Base-by-base conservation (phyloP, 2,113 vertebrate species). In the Patagioenas fasciata region DNA sequence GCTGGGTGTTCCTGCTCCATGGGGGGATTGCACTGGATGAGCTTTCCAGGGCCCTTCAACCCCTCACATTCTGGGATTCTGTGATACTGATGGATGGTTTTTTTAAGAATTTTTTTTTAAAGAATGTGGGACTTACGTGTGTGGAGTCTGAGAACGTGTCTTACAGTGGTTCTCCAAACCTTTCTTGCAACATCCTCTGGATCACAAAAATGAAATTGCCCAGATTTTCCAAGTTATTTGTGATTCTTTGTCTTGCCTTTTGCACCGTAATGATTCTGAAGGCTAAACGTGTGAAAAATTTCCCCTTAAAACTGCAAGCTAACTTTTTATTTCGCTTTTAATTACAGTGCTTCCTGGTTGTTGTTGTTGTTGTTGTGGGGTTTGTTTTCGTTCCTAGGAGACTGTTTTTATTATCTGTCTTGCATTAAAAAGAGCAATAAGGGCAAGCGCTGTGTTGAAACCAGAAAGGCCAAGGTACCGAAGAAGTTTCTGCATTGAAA, bases 401-500 rank as follows among this genome's bases (percentile, higher is more conserved):
- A 5, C 13, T 11, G n/a, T 19, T 18, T 47, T 47, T 47, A 48
- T 24, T 67, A 15, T 70, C 80, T 53, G 48, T 28, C 61, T 70
- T 48, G 28, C 40, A n/a, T 34, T 38, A 7, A 51, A 85, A 38
- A 29, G 34, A 82, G 58, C 73, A 65, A 9, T 4, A 34, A 94
- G 70, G 32, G 66, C 81, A 50, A 74, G 73, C 10, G 24, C 64
- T 5, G 13, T 1, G 20, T 19, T 25, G 64, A 61, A 92, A 89
- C 29, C 26, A 4, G 61, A 71, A 85, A 82, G 77, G 51, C 51
- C 80, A 80, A 78, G 32, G 69, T 57, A 23, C 64, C 29, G 66
- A 47, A 5, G 11, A 70, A 64, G 7, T 61, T 94, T 82, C 66
- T 75, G 40, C 70, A 58, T 38, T 53, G 87, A 74, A 95, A 94